Conservation (phyloP, 2,113 vertebrate genomes). For the Meriones unguiculatus region DNA sequence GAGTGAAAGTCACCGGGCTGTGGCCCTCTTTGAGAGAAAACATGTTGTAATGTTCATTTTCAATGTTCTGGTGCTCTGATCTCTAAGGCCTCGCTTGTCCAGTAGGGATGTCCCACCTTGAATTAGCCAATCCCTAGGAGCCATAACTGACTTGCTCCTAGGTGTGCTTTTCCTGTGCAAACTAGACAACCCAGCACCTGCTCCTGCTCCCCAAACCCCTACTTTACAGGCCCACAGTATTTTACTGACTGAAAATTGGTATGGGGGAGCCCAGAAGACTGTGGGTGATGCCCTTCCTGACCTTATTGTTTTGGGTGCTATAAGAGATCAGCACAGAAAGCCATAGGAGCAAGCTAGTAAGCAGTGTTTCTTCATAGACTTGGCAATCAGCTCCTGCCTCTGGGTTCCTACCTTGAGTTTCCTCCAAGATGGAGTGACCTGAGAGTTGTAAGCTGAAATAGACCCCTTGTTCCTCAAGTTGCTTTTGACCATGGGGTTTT, state of each 20-base stretch:
- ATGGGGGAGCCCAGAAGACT: background rate
- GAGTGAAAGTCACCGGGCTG: background rate
- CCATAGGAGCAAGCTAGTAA: background rate
- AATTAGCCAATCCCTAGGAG: background rate
- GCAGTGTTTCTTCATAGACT: background rate
- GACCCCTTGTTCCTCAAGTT: background rate
- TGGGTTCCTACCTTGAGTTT: background rate
- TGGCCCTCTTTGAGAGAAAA: background rate
- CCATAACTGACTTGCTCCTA: background rate
- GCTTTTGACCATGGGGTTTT: background rate
- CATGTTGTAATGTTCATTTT: background rate
- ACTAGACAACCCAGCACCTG: background rate
- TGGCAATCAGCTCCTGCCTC: background rate
- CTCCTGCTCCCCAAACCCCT: fast-evolving
- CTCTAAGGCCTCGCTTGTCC: background rate
- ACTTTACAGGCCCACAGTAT: background rate
- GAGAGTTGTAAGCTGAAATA: background rate
- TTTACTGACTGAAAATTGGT: background rate
- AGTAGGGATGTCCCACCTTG: background rate
- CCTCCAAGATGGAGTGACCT: background rate
- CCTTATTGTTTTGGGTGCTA: background rate
- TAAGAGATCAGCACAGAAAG: background rate
- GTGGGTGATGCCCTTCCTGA: background rate
- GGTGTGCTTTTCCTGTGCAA: background rate
- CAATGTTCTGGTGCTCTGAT: background rate